Percentiles rank a stretch among this genome's conserved stretches.
phyloP scores from a whole-genome alignment of 1,140 invertebrate species.

The Zaprionus taronus region DNA sequence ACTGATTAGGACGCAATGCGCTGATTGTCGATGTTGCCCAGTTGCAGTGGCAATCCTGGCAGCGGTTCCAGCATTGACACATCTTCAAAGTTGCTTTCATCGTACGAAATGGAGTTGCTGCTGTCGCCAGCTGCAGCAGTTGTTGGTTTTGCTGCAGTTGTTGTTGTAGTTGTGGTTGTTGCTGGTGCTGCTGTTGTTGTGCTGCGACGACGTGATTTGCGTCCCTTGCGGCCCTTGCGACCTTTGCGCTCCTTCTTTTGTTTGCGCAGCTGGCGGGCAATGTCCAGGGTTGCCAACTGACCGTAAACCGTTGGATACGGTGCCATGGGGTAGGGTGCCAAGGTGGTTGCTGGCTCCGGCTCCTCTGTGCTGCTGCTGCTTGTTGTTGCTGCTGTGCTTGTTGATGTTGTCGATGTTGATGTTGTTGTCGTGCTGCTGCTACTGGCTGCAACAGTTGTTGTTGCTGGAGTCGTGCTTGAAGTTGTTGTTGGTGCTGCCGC shows the following conservation, averaged over 20 bases:
- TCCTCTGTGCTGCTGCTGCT: background rate
- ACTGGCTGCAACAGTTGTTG: constrained; percentile 3
- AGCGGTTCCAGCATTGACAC: constrained; percentile 48
- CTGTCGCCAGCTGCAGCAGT: constrained; percentile 18
- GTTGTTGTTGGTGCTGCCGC: background rate
- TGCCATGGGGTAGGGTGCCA: constrained; percentile 29
- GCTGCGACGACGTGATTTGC: constrained; percentile 53
- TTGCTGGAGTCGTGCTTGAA: constrained; percentile 10
- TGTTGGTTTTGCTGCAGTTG: constrained; percentile 19
- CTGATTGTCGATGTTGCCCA: constrained; percentile 64
- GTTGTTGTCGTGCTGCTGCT: constrained; percentile 13
- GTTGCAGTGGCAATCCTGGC: constrained; percentile 42
- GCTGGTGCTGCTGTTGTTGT: constrained; percentile 40
- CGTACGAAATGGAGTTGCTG: constrained; percentile 9
- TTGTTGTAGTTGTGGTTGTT: constrained; percentile 15
- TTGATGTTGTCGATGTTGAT: background rate
- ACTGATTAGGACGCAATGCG: constrained; percentile 37
- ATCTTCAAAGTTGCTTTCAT: constrained; percentile 27
- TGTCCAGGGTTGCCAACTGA: constrained; percentile 12
- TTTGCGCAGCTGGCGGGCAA: constrained; percentile 18
- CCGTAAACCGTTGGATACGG: constrained; percentile 56
- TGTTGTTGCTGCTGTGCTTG: background rate
- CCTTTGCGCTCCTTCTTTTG: constrained; percentile 1
- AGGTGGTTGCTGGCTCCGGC: constrained; percentile 16
- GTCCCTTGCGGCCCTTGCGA: constrained; percentile 46